Base-by-base conservation (phyloP, 1,140 invertebrate genomes). In the Drosophila dunni region DNA sequence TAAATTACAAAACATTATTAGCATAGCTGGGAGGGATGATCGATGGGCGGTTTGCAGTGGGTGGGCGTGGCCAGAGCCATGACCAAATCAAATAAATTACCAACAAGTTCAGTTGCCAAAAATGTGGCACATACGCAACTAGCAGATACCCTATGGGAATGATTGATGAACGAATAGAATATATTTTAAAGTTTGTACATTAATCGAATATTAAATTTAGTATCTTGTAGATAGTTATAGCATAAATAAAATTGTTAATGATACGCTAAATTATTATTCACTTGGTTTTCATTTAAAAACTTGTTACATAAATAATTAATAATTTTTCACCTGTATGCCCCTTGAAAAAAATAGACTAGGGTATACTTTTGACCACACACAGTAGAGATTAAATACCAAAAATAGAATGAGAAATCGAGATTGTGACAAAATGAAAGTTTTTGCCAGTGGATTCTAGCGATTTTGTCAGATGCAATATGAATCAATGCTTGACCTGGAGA, bases 1-100 rank as follows among this genome's bases (percentile, higher is more conserved):
- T 85, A 86, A 86, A 86, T 79, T 79, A 79, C 82, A 78, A 85
- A 75, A 86, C 82, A 86, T 85, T 86, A 85, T 85, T 86, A 86
- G 82, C 82, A 85, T 81, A 44, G 71, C 53, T 60, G 40, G 33
- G 13, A 48, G 60, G 78, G 60, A 58, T 76, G 70, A 71, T 67
- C 53, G 50, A 63, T 36, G 54, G 69, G 54, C 38, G 54, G 56
- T 20, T 24, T 3, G 1, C 17, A 38, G 29, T 5, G 1, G 7
- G 36, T 40, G 11, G 75, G 75, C 75, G 75, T 82, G 64, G 75
- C 40, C 56, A 24, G 38, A 62, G 15, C 62, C 74, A 77, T 77
- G 62, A 58, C 57, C 51, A 57, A 62, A 69, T 83, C 75, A 78
- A 67, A 83, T 83, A 83, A 79, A 79, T 83, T 75, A 83, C 62